Conservation (phyloP, 1,140 invertebrate species). For the Drosophila saltans region DNA sequence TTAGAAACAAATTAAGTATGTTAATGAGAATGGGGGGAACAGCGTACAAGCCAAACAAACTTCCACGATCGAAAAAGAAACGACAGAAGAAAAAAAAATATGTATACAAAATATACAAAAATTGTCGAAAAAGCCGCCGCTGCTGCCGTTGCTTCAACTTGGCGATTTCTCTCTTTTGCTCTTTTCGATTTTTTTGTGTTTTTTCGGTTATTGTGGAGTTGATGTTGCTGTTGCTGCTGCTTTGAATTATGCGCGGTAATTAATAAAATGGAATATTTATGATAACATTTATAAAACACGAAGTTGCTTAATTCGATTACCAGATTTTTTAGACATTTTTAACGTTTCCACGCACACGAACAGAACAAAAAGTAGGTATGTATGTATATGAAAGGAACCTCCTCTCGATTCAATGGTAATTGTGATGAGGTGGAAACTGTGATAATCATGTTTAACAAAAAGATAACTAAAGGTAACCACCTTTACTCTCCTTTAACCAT, state of each 20-base stretch:
- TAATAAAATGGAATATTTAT: conserved; percentile 82
- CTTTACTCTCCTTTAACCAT: conserved; percentile 15
- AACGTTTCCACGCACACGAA: background rate
- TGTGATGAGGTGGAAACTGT: conserved; percentile 76
- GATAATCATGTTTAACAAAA: conserved; percentile 77
- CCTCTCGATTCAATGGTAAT: conserved; percentile 60
- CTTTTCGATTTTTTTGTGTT: conserved; percentile 12
- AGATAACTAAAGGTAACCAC: conserved; percentile 23
- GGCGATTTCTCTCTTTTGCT: conserved; percentile 41
- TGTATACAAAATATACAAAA: conserved; percentile 2
- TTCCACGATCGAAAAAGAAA: conserved; percentile 28
- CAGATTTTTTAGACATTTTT: conserved; percentile 56
- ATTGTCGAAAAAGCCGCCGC: conserved; percentile 19
- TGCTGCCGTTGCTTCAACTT: conserved; percentile 24
- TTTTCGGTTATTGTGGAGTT: conserved; percentile 9
- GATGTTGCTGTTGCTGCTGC: background rate
- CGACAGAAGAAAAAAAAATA: conserved; percentile 26
- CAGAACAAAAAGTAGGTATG: background rate
- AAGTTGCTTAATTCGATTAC: conserved; percentile 81
- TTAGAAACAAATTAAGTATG: conserved; percentile 81
- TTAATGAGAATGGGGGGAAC: conserved; percentile 57
- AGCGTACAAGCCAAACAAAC: conserved; percentile 12
- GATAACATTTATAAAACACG: conserved; percentile 82
- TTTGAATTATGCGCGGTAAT: conserved; percentile 79
- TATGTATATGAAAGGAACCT: conserved; percentile 9